phyloP scores from a whole-genome alignment of 1,140 invertebrate genomes.

The Elysia chlorotica region DNA sequence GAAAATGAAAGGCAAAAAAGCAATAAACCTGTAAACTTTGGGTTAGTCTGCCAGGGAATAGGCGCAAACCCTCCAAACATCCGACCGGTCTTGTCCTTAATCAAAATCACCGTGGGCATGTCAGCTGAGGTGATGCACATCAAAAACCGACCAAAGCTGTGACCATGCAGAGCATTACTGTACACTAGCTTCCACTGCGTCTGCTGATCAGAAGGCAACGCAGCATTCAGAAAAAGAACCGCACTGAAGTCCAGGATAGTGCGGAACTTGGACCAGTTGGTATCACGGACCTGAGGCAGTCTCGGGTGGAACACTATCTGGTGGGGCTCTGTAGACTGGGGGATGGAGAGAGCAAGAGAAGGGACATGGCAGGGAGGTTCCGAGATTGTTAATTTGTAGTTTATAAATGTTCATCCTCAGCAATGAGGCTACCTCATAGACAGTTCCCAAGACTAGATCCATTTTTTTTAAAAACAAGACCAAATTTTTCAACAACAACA shows the following conservation, averaged over 20 bases:
- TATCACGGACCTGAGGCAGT: slow-evolving; percentile 33
- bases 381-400: too few species aligned
- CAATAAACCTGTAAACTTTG: slow-evolving; percentile 66
- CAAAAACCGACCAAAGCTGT: slow-evolving; percentile 59
- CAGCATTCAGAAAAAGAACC: slow-evolving; percentile 52
- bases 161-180: slow-evolving; percentile 52
- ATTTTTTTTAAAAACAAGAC: too few species aligned
- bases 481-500: too few species aligned
- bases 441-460: too few species aligned
- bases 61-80: slow-evolving; percentile 88
- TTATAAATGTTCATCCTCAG: too few species aligned
- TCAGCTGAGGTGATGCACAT: slow-evolving; percentile 40
- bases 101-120: slow-evolving; percentile 55
- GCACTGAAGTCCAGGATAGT: slow-evolving; percentile 45
- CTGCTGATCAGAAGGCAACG: slow-evolving; percentile 45
- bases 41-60: slow-evolving; percentile 73
- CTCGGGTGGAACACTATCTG: slow-evolving; percentile 25
- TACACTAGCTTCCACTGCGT: slow-evolving; percentile 58
- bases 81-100: slow-evolving; percentile 77
- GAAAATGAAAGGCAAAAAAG: too few species aligned
- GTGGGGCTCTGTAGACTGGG: slow-evolving; percentile 5
- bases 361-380: too few species aligned
- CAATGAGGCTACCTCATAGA: too few species aligned
- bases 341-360: too few species aligned
- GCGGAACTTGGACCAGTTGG: slow-evolving; percentile 37